Evolutionary conservation across 2,797 vertebrate genomes (phyloP).

Genomic region (Basileuterus tristriatus): DNA sequence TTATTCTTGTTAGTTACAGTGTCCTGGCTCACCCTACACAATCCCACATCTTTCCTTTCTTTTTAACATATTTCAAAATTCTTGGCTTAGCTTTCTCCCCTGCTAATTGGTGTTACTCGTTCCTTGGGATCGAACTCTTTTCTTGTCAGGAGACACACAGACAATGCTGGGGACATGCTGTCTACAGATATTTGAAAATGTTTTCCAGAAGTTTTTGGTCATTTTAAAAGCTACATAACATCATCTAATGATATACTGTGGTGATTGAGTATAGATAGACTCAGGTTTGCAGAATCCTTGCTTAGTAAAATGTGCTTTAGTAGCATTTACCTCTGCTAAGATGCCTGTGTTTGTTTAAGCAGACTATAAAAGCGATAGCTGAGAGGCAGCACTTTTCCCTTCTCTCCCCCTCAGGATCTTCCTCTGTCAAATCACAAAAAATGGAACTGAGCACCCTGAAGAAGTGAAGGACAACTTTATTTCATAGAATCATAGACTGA

Average conservation of each 20-base stretch:
- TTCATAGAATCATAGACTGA: neutral
- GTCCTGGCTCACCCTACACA: neutral
- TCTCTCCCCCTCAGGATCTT: neutral
- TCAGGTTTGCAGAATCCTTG: neutral
- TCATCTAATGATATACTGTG: neutral
- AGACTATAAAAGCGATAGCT: neutral
- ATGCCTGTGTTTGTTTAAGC: neutral
- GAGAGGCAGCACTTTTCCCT: neutral
- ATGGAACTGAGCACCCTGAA: neutral
- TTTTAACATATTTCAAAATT: neutral
- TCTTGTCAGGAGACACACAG: neutral
- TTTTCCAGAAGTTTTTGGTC: neutral
- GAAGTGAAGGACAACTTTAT: neutral
- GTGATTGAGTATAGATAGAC: neutral
- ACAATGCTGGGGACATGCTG: neutral
- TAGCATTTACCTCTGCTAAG: neutral
- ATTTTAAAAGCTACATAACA: neutral
- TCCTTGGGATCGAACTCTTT: neutral
- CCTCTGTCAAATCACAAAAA: neutral
- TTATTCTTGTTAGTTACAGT: constrained; percentile 23
- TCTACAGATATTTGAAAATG: neutral
- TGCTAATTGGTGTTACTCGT: neutral
- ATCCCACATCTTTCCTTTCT: constrained; percentile 18
- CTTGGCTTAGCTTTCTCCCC: neutral
- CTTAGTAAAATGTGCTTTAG: neutral